A percentile compares a stretch with the other conserved stretches of the same genome.
phyloP scores from a whole-genome alignment of 1,140 invertebrate genomes.

The Theocolax elegans region DNA sequence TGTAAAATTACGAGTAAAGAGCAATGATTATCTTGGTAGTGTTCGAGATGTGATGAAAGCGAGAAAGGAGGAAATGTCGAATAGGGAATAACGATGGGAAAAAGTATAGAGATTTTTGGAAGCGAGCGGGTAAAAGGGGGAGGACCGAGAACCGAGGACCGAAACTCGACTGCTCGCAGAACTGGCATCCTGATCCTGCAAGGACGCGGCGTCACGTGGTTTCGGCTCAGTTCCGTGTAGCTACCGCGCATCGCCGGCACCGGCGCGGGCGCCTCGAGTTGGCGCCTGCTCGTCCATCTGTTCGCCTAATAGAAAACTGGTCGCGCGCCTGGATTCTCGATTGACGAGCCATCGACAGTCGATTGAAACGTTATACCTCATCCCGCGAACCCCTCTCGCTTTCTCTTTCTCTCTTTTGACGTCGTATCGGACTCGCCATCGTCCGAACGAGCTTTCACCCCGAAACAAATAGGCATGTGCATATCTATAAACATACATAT shows the following conservation, averaged over 20 bases:
- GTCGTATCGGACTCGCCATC: too few relatives aligned
- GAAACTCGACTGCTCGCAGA: too few relatives aligned
- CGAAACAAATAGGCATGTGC: too few relatives aligned
- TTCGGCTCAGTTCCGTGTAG: slow-evolving; percentile 34
- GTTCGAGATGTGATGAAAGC: too few relatives aligned
- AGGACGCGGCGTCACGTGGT: slow-evolving; percentile 66
- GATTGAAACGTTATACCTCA: slow-evolving; percentile 46
- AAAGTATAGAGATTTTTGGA: too few relatives aligned
- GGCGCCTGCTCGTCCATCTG: slow-evolving; percentile 30
- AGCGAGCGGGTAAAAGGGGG: too few relatives aligned
- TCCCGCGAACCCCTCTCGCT: background rate
- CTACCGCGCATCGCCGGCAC: slow-evolving; percentile 28
- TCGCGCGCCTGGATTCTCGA: slow-evolving; percentile 66
- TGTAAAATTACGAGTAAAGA: too few relatives aligned
- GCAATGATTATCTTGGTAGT: too few relatives aligned
- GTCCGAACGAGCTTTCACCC: too few relatives aligned
- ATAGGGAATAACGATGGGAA: too few relatives aligned
- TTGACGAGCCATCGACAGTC: slow-evolving; percentile 66
- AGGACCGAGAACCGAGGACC: too few relatives aligned
- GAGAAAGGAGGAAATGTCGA: too few relatives aligned
- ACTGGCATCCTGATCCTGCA: slow-evolving; percentile 65
- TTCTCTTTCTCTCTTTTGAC: slow-evolving; percentile 15
- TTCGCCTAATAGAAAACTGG: slow-evolving; percentile 66
- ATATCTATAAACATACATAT: background rate
- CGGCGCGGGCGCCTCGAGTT: slow-evolving; percentile 44